phyloP scores from a whole-genome alignment of 2,797 vertebrate genomes.

The Hafferia zeledoni region DNA sequence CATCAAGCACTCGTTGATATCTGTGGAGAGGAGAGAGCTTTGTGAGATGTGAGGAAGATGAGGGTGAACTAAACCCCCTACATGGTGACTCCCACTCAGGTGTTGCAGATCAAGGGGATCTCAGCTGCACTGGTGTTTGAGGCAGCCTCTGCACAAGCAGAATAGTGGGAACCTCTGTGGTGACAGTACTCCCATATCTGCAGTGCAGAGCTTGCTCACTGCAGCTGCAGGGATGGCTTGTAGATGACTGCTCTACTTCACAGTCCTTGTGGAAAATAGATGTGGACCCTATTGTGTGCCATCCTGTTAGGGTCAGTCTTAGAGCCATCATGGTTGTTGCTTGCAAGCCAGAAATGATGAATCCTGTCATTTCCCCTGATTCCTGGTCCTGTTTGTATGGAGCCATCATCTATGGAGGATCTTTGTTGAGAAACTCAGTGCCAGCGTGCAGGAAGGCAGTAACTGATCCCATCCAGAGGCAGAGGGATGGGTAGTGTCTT shows the following conservation, averaged over 20 bases:
- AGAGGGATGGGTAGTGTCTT: background rate
- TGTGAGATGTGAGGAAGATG: background rate
- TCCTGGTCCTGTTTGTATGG: background rate
- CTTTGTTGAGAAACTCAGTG: background rate
- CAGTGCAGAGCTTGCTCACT: background rate
- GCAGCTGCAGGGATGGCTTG: background rate
- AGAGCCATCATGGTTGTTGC: fast-evolving
- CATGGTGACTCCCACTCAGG: background rate
- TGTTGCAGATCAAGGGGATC: fast-evolving
- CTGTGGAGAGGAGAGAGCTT: conserved; percentile 67
- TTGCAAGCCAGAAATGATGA: background rate
- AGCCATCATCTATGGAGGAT: background rate
- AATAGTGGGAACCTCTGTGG: fast-evolving
- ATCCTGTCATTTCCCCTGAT: background rate
- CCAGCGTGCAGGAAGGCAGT: background rate
- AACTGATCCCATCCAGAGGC: background rate
- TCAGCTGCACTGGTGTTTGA: background rate
- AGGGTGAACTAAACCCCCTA: background rate
- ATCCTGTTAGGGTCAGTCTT: background rate
- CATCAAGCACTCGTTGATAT: conserved; percentile 91
- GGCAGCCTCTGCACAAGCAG: background rate
- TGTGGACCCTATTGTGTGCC: fast-evolving
- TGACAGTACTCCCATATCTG: background rate
- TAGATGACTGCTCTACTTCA: background rate
- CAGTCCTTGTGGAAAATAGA: background rate